These are phyloP conservation scores for Lineus longissimus DNA, from an alignment of 1,140 invertebrate genomes.

Conservation along the genomic window DNA sequence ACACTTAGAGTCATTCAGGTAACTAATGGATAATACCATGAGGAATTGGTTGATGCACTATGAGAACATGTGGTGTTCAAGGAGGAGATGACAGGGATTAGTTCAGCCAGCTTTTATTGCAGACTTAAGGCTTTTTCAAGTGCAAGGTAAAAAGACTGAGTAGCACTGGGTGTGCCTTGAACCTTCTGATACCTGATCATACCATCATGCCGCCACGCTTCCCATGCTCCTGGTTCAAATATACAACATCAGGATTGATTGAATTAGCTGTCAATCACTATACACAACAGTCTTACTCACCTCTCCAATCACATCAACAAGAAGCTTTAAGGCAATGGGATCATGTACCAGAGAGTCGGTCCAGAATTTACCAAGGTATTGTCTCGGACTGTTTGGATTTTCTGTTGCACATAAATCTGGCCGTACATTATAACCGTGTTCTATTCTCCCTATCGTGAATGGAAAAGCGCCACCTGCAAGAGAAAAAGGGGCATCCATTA, in stretches of 20 bases:
- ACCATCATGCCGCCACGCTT: too few relatives aligned
- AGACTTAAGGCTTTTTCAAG: too few relatives aligned
- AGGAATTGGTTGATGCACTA: not conserved
- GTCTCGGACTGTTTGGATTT: slow-evolving; percentile 47
- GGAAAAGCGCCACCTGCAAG: slow-evolving; percentile 59
- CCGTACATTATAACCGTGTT: slow-evolving; percentile 58
- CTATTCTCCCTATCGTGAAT: slow-evolving; percentile 59
- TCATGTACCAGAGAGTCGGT: slow-evolving; percentile 63
- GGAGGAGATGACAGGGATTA: not conserved
- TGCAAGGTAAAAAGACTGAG: too few relatives aligned
- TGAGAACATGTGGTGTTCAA: not conserved
- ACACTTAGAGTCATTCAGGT: not conserved
- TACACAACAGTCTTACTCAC: too few relatives aligned
- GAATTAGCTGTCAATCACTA: too few relatives aligned
- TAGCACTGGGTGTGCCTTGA: too few relatives aligned
- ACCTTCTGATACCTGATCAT: too few relatives aligned
- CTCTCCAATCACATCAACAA: slow-evolving; percentile 59
- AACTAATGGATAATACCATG: not conserved
- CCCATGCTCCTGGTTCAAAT: too few relatives aligned
- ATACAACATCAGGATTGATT: too few relatives aligned
- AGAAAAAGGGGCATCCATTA: not conserved
- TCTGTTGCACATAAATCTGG: slow-evolving; percentile 62
- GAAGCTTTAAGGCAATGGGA: slow-evolving; percentile 52
- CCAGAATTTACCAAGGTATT: slow-evolving; percentile 59
- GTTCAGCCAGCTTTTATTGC: too few relatives aligned